Evolutionary conservation across 2,888 invertebrate genomes (phyloP), one percentile per base, ranked within the genome.

Genomic region (Seladonia tumulorum): DNA sequence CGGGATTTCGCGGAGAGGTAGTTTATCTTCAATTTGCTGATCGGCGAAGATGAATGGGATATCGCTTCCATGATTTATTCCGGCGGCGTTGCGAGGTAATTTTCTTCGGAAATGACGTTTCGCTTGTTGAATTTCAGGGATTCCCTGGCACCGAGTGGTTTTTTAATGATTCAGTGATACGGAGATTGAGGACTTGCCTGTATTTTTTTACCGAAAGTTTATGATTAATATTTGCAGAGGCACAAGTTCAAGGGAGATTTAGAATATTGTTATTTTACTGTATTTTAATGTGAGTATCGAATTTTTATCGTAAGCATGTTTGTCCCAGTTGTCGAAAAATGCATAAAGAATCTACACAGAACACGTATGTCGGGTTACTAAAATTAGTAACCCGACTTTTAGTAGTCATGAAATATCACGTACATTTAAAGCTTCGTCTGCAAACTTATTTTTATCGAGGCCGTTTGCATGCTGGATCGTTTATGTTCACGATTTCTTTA

Each of bases 1-100:
- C 12, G n/a, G n/a, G n/a, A 70, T 5, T 42, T 42, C 42, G 7
- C 22, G 0, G 63, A 12, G 39, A 42, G 42, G 42, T 42, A 42
- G 70, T 70, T 70, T 70, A 22, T 70, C 22, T 70, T 70, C 70
- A n/a, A 70, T 70, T 70, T 70, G 42, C 39, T 14, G 39, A 70
- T 70, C n/a, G n/a, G 22, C 42, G 0, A n/a, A 14, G 42, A 70
- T n/a, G 22, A 70, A 70, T 39, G 70, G n/a, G 18, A 68, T 68
- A n/a, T 57, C 57, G n/a, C n/a, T n/a, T 57, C 10, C 39, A 35
- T 35, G 68, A 68, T 68, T 39, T 68, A 68, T 68, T 68, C 68
- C 10, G 22, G 35, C 5, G 68, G 35, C 12, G 22, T 29, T 29
- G 63, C 25, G 29, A 63, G 29, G 29, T 29, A 63, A 63, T 63